phyloP scores from a whole-genome alignment of 2,797 vertebrate genomes.

The Acanthurus lineatus region DNA sequence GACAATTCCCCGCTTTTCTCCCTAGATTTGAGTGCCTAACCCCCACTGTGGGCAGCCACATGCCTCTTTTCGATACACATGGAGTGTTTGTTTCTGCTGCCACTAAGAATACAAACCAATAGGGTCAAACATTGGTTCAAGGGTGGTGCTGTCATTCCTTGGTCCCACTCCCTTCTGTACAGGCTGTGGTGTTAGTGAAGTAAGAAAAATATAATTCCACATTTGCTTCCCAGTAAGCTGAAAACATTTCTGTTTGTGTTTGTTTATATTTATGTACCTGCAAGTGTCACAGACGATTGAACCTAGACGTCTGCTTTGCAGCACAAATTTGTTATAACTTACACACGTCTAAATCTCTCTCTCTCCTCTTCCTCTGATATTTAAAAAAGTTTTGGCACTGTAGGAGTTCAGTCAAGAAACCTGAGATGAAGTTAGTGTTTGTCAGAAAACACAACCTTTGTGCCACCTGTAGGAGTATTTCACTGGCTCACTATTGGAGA shows the following conservation, averaged over 20 bases:
- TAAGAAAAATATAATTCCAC: neutral
- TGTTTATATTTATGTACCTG: constrained; percentile 7
- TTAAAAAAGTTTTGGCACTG: constrained; percentile 34
- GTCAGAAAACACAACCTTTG: constrained; percentile 48
- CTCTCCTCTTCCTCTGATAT: neutral
- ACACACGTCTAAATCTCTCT: neutral
- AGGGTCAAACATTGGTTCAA: neutral
- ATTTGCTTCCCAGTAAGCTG: constrained; percentile 18
- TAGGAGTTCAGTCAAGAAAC: constrained; percentile 29
- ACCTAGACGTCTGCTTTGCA: constrained; percentile 3
- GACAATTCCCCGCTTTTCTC: neutral
- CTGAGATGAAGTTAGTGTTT: constrained; percentile 55
- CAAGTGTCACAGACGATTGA: neutral
- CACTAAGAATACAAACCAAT: neutral
- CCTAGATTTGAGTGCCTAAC: too few relatives aligned
- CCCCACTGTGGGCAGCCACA: too few relatives aligned
- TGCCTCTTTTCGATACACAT: too few relatives aligned
- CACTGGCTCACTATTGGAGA: constrained; percentile 30
- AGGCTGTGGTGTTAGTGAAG: neutral
- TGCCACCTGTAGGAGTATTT: constrained; percentile 51
- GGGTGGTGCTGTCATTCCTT: neutral
- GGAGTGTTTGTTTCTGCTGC: too few relatives aligned
- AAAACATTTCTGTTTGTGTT: neutral
- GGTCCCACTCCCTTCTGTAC: neutral
- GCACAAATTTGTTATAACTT: neutral